These are phyloP conservation scores for Semibalanus balanoides DNA, from an alignment of 1,140 invertebrate genomes.

Conservation along the genomic window DNA sequence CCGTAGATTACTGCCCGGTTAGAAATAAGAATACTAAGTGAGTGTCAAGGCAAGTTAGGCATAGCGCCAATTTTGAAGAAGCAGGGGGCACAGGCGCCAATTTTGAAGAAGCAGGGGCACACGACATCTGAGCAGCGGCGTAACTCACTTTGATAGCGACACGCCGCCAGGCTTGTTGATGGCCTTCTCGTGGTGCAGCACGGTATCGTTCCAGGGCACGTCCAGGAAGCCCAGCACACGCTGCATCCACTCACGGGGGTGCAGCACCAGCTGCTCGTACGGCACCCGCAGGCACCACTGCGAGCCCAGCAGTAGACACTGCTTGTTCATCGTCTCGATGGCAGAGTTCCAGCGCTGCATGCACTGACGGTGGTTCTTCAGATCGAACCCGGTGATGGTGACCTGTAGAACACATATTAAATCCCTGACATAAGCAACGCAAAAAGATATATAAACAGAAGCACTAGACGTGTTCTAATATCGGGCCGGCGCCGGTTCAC, in stretches of 20 bases:
- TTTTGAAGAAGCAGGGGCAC: too few relatives aligned
- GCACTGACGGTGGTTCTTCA: conserved; percentile 83
- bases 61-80: too few relatives aligned
- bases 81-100: too few relatives aligned
- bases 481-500: too few relatives aligned
- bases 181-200: conserved; percentile 91
- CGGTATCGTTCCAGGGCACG: conserved; percentile 87
- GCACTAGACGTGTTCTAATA: too few relatives aligned
- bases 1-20: too few relatives aligned
- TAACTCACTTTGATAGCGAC: conserved; percentile 34
- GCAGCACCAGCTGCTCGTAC: conserved; percentile 93
- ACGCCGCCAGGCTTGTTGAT: conserved; percentile 94
- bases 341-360: conserved; percentile 92
- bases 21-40: too few relatives aligned
- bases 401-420: conserved; percentile 41
- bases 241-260: conserved; percentile 77
- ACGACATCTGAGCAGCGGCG: not conserved
- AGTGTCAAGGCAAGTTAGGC: too few relatives aligned
- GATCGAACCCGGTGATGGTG: conserved; percentile 94
- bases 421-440: too few relatives aligned
- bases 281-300: conserved; percentile 74
- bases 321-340: conserved; percentile 83
- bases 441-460: too few relatives aligned
- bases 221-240: conserved; percentile 81
- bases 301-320: conserved; percentile 76